Percentiles rank a stretch among this genome's conserved stretches.
phyloP scores from a whole-genome alignment of 2,113 vertebrate genomes.

The Cyprichromis sp. region DNA sequence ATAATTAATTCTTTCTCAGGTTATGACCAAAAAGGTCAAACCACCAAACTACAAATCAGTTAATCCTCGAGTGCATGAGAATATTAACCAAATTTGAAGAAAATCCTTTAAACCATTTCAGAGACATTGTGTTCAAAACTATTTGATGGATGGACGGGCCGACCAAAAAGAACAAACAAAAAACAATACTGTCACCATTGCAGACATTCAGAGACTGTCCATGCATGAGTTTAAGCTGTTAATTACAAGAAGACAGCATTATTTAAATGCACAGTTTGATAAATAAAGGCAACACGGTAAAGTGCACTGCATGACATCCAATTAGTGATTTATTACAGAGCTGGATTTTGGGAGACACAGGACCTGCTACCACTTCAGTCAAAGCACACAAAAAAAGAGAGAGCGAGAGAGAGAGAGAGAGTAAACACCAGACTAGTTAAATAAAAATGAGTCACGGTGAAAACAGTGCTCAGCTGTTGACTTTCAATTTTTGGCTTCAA shows the following conservation, averaged over 20 bases:
- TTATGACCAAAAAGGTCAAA: background rate
- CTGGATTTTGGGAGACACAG: constrained; percentile 27
- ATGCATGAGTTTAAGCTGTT: background rate
- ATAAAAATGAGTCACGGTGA: background rate
- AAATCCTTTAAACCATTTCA: background rate
- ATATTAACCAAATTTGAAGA: background rate
- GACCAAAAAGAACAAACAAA: background rate
- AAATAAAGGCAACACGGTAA: background rate
- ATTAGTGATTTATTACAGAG: constrained; percentile 11
- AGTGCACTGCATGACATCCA: background rate
- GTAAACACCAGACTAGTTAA: background rate
- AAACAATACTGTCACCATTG: background rate
- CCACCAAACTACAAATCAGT: background rate
- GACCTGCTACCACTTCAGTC: constrained; percentile 14
- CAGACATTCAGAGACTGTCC: background rate
- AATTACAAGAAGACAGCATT: background rate
- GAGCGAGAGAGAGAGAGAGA: background rate
- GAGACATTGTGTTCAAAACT: background rate
- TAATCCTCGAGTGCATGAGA: background rate
- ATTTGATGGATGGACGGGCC: background rate
- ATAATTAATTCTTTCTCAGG: background rate
- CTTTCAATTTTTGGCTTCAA: background rate
- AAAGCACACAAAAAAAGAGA: background rate
- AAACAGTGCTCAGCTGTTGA: background rate
- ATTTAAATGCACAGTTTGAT: background rate